Conservation (phyloP, 2,888 invertebrate species). For the Pseudococcus viburni region DNA sequence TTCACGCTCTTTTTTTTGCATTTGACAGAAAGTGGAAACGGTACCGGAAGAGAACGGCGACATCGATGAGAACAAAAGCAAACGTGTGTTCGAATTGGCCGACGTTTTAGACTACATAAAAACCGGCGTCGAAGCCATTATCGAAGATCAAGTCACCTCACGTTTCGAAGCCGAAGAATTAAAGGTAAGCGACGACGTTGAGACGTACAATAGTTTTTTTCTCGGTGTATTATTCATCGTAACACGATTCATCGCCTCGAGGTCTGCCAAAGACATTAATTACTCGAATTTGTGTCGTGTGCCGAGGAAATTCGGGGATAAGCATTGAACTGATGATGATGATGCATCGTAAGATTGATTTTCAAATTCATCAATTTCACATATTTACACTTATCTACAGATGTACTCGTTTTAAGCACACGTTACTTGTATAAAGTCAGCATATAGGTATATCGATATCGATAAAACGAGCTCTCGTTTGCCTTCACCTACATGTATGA, state of each 20-base stretch:
- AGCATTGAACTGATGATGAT: too few relatives aligned
- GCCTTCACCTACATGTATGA: conserved; percentile 23
- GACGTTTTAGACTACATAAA: conserved; percentile 91
- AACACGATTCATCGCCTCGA: not conserved
- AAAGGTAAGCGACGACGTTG: conserved; percentile 73
- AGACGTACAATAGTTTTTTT: too few relatives aligned
- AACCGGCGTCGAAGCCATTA: conserved; percentile 95
- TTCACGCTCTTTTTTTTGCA: not conserved
- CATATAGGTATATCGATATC: not conserved
- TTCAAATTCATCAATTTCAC: not conserved
- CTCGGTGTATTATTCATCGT: not conserved
- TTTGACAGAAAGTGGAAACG: conserved; percentile 29
- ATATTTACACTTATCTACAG: too few relatives aligned
- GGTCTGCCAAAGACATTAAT: not conserved
- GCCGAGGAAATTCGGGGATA: not conserved
- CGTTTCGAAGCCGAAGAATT: conserved; percentile 96
- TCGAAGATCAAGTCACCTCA: conserved; percentile 98
- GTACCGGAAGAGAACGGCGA: not conserved
- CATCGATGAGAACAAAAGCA: conserved; percentile 71
- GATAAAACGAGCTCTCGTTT: conserved; percentile 8
- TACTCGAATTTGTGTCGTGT: not conserved
- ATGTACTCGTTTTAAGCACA: too few relatives aligned
- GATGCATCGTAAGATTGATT: not conserved
- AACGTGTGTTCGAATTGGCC: conserved; percentile 84
- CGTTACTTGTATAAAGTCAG: too few relatives aligned